Conservation (phyloP, 2,888 invertebrate species). For the Calliopum simillimum region DNA sequence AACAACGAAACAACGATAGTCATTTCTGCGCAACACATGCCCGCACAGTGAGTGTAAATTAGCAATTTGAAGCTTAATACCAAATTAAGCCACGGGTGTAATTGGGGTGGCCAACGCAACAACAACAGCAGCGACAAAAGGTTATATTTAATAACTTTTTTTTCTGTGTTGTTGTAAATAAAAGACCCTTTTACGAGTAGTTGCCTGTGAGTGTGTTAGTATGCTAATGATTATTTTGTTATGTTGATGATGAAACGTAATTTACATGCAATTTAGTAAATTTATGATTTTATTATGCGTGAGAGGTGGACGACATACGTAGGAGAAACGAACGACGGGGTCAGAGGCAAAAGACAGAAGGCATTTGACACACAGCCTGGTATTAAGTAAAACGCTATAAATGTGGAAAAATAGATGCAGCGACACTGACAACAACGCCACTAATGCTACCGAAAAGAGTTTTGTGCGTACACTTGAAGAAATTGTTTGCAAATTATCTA, state of each 20-base stretch:
- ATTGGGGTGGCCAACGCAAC: background rate
- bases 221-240: constrained; percentile 18
- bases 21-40: background rate
- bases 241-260: constrained; percentile 54
- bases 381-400: constrained; percentile 16
- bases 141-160: background rate
- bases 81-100: constrained; percentile 16
- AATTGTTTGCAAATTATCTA: constrained; percentile 48
- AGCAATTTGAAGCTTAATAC: constrained; percentile 23
- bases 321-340: too few species aligned
- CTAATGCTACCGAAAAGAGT: background rate
- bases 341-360: too few species aligned
- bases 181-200: background rate
- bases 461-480: constrained; percentile 48
- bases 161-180: too few species aligned
- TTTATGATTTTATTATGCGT: constrained; percentile 49
- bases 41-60: constrained; percentile 30
- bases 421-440: constrained; percentile 49
- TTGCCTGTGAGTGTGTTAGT: constrained; percentile 7
- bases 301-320: background rate
- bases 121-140: constrained; percentile 2
- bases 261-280: constrained; percentile 53
- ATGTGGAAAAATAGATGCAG: constrained; percentile 12
- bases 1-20: background rate
- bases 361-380: too few species aligned